Evolutionary conservation across 2,113 vertebrate species (phyloP).

Genomic region (Rhea pennata): DNA sequence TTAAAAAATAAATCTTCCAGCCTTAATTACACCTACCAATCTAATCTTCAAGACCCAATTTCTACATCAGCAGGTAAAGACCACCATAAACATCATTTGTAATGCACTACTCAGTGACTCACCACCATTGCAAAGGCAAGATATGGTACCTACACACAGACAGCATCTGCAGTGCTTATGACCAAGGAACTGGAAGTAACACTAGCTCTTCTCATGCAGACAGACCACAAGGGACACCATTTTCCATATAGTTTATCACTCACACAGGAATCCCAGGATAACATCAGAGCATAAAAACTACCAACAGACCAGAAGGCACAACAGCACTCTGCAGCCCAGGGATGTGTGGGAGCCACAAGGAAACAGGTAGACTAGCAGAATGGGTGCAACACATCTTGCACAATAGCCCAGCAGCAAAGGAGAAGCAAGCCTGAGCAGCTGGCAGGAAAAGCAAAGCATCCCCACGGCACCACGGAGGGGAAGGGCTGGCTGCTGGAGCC

Average conservation of each 20-base stretch:
- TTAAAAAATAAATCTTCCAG: background rate
- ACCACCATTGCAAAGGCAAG: background rate
- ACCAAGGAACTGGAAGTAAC: background rate
- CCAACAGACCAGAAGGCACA: background rate
- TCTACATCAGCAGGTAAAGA: background rate
- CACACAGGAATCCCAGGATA: background rate
- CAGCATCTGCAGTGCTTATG: background rate
- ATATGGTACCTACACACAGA: background rate
- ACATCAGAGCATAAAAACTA: background rate
- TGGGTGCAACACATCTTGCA: background rate
- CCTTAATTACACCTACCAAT: background rate
- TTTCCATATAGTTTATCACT: background rate
- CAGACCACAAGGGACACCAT: background rate
- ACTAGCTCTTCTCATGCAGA: background rate
- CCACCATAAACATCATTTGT: background rate
- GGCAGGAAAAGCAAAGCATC: background rate
- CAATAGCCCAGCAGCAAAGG: fast-evolving
- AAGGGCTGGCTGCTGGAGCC: background rate
- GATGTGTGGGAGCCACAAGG: background rate
- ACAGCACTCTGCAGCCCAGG: background rate
- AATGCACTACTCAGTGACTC: background rate
- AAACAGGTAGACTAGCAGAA: background rate
- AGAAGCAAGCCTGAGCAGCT: background rate
- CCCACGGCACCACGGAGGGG: background rate
- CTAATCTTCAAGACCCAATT: background rate